These are phyloP conservation scores for Zaprionus ghesquierei DNA, from an alignment of 1,140 invertebrate species.

Conservation along the genomic window DNA sequence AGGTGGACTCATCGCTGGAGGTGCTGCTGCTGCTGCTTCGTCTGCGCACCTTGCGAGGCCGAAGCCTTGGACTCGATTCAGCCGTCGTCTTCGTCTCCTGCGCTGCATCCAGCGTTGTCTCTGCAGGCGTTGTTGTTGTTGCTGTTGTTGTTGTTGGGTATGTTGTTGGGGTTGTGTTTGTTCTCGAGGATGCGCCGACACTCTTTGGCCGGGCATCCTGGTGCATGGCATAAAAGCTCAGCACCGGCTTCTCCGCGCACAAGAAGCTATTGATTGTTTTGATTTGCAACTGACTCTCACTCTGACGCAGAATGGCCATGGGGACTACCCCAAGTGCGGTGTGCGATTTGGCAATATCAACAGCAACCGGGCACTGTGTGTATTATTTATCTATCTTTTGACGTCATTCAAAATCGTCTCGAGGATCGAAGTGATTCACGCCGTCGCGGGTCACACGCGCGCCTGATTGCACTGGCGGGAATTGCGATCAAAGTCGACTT, in stretches of 20 bases:
- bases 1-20: constrained; percentile 29
- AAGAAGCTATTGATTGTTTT: constrained; percentile 11
- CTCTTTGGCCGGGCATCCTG: constrained; percentile 58
- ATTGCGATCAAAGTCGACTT: constrained; percentile 1
- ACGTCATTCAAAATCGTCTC: constrained; percentile 7
- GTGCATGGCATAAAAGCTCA: constrained; percentile 67
- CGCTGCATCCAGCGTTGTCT: constrained; percentile 52
- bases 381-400: constrained; percentile 3
- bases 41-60: not conserved
- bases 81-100: not conserved
- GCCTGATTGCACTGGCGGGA: not conserved
- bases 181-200: constrained; percentile 33
- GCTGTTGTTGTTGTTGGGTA: constrained; percentile 3
- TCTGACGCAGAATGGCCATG: constrained; percentile 37
- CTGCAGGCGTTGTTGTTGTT: constrained; percentile 11
- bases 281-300: constrained; percentile 1
- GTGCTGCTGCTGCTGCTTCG: constrained; percentile 30
- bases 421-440: not conserved
- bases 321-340: constrained; percentile 9
- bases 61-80: not conserved
- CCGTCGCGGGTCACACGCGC: not conserved
- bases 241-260: constrained; percentile 10
- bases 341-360: not conserved
- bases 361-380: not conserved
- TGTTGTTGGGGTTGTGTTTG: not conserved